These are phyloP conservation scores for Aphaenogaster floridana DNA, from an alignment of 1,140 invertebrate genomes.

Conservation along the genomic window DNA sequence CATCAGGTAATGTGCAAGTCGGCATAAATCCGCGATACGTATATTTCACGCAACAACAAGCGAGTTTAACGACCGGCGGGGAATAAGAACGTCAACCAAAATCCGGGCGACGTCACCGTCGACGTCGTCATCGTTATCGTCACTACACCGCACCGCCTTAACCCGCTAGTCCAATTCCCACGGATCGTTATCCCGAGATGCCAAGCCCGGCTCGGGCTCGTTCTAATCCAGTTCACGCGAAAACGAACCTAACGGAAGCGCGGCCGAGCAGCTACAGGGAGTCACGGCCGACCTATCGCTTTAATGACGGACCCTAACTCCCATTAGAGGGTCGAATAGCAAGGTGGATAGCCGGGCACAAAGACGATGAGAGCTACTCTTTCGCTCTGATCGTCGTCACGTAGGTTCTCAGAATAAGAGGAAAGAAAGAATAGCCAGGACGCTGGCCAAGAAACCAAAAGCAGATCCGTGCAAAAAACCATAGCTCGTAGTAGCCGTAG, in stretches of 20 bases:
- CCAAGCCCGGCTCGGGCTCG: constrained; percentile 73
- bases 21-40: not conserved
- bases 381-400: constrained; percentile 12
- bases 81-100: constrained; percentile 11
- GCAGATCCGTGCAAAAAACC: constrained; percentile 22
- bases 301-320: constrained; percentile 77
- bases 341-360: constrained; percentile 66
- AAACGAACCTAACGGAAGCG: constrained; percentile 84
- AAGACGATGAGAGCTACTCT: constrained; percentile 37
- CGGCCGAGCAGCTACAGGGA: constrained; percentile 74
- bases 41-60: constrained; percentile 46
- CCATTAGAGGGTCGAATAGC: constrained; percentile 54
- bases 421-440: constrained; percentile 1
- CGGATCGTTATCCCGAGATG: constrained; percentile 66
- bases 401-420: constrained; percentile 21
- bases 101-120: constrained; percentile 6
- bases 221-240: constrained; percentile 84
- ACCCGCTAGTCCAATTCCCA: constrained; percentile 78
- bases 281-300: constrained; percentile 82
- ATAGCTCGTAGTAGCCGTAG: not conserved
- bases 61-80: constrained; percentile 48
- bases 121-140: constrained; percentile 32
- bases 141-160: constrained; percentile 20
- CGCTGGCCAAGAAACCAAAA: constrained; percentile 10
- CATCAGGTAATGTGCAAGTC: constrained; percentile 19